phyloP scores from a whole-genome alignment of 2,113 vertebrate species.

The Bubo blakistoni region DNA sequence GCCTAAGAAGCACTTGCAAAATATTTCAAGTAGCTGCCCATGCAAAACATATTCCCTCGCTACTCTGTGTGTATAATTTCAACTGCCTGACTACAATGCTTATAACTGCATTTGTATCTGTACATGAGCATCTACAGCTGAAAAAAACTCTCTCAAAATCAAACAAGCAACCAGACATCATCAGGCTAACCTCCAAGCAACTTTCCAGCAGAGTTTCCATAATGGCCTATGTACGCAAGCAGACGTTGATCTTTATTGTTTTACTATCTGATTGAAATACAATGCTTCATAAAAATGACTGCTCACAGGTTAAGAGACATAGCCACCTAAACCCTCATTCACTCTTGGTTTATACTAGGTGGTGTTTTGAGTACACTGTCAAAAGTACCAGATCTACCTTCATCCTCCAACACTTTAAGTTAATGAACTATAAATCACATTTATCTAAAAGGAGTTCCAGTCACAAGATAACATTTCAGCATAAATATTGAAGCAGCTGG shows the following conservation, averaged over 20 bases:
- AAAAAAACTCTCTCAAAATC: neutral
- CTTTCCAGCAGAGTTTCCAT: neutral
- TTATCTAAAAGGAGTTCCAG: neutral
- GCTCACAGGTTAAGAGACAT: neutral
- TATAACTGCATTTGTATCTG: neutral
- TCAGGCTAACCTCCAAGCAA: neutral
- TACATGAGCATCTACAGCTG: neutral
- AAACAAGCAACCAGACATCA: neutral
- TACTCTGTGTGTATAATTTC: neutral
- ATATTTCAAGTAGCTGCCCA: neutral
- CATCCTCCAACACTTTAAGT: neutral
- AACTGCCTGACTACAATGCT: neutral
- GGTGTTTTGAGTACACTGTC: neutral
- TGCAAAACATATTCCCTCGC: neutral
- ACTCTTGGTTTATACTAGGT: neutral
- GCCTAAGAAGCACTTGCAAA: neutral
- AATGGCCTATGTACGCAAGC: neutral
- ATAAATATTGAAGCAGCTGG: slow-evolving; percentile 1
- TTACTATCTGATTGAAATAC: slow-evolving; percentile 28
- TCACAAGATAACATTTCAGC: neutral
- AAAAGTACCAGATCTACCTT: neutral
- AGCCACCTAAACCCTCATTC: neutral
- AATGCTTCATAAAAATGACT: neutral
- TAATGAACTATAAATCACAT: neutral
- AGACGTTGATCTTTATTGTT: slow-evolving; percentile 1